Base-by-base conservation (phyloP, 1,140 invertebrate species). In the Forficula auricularia region DNA sequence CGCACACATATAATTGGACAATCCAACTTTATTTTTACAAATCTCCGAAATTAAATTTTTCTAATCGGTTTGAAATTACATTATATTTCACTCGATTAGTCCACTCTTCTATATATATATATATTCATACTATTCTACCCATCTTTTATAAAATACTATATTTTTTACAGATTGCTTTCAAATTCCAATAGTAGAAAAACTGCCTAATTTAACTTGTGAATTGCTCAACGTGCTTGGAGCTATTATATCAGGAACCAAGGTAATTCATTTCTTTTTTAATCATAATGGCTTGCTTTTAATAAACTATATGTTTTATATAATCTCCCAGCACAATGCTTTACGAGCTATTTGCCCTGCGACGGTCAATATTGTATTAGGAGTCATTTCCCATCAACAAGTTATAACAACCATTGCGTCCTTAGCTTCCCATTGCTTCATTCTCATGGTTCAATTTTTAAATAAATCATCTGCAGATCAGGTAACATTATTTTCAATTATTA, bases 281-380 rank as follows among this genome's bases (percentile, higher is more conserved):
- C n/a, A n/a, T n/a, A n/a, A n/a, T n/a, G n/a, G n/a, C n/a, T n/a
- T n/a, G n/a, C n/a, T n/a, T n/a, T n/a, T n/a, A n/a, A n/a, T n/a
- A n/a, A n/a, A n/a, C n/a, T n/a, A n/a, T n/a, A n/a, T n/a, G n/a
- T n/a, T n/a, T n/a, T n/a, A n/a, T n/a, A n/a, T n/a, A n/a, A n/a
- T n/a, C n/a, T n/a, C n/a, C n/a, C n/a, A 74, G 71, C 62, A 65
- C 18, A 75, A 75, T 66, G 71, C 71, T 13, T 58, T 73, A 48
- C 60, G 65, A 42, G 69, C 69, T 13, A 68, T 73, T 38, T 73
- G 69, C 49, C 73, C 73, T 12, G 72, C 73, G 9, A 75, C 71
- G 3, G 60, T 72, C 19, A 69, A 71, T 48, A 58, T 75, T 44
- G 53, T 74, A 19, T 64, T 72, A 52, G 63, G 62, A 54, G 56